These are phyloP conservation scores for Leucozona laternaria DNA, from an alignment of 2,888 invertebrate genomes.

Conservation along the genomic window DNA sequence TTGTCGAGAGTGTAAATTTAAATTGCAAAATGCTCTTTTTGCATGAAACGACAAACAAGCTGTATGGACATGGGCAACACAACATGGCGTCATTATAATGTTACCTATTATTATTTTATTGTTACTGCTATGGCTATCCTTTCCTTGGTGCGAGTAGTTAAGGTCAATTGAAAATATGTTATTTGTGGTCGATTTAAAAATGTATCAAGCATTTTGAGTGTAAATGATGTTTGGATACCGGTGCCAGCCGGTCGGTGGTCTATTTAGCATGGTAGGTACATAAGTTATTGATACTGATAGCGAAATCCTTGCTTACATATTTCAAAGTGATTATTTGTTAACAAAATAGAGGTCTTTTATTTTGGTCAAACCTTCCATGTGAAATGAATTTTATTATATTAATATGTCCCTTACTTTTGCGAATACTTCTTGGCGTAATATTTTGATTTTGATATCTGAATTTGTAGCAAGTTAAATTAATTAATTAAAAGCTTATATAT, in stretches of 20 bases:
- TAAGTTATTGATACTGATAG: too few species aligned
- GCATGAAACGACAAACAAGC: constrained; percentile 54
- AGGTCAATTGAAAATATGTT: background rate
- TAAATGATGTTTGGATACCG: background rate
- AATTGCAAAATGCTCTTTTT: constrained; percentile 74
- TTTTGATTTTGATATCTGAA: too few species aligned
- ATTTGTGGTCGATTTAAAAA: background rate
- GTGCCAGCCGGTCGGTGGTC: too few species aligned
- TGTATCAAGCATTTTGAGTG: background rate
- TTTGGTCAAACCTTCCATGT: too few species aligned
- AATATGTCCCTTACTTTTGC: too few species aligned
- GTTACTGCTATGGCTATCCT: background rate
- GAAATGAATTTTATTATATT: too few species aligned
- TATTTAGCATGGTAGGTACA: background rate
- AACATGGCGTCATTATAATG: constrained; percentile 49
- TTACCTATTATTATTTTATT: constrained; percentile 50
- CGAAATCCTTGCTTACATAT: too few species aligned
- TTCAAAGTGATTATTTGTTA: too few species aligned
- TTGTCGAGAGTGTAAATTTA: constrained; percentile 60
- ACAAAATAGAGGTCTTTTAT: too few species aligned
- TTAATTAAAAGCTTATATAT: too few species aligned
- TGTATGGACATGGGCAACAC: constrained; percentile 47
- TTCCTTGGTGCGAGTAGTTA: background rate
- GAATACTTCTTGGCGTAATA: too few species aligned
- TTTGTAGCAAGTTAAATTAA: too few species aligned